A percentile compares a stretch with the other conserved stretches of the same genome.
phyloP scores from a whole-genome alignment of 2,797 vertebrate species.

The Micromesistius poutassou region DNA sequence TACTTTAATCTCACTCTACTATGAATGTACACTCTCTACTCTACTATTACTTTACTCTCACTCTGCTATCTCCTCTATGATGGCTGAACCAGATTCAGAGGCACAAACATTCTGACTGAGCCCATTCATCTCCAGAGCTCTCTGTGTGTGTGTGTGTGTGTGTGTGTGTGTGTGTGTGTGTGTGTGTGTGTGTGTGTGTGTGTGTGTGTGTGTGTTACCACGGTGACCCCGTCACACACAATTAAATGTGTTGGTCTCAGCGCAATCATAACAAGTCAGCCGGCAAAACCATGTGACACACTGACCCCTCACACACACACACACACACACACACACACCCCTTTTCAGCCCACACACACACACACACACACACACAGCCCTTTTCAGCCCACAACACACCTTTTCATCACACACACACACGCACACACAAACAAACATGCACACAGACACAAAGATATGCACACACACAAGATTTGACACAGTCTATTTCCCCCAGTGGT shows the following conservation, averaged over 20 bases:
- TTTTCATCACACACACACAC: not conserved
- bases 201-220: slow-evolving; percentile 24
- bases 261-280: slow-evolving; percentile 69
- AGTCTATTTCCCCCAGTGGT: slow-evolving; percentile 1
- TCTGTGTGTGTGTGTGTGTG: not conserved
- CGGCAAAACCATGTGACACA: slow-evolving; percentile 58
- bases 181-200: slow-evolving; percentile 21
- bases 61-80: too few relatives aligned
- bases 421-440: too few relatives aligned
- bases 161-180: slow-evolving; percentile 11
- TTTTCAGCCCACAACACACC: too few relatives aligned
- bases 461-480: slow-evolving; percentile 18
- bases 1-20: too few relatives aligned
- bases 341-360: not conserved
- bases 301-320: slow-evolving; percentile 21
- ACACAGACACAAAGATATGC: slow-evolving; percentile 12
- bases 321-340: not conserved
- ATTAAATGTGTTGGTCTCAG: slow-evolving; percentile 74
- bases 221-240: slow-evolving; percentile 56
- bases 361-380: not conserved
- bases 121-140: not conserved
- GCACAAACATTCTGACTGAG: too few relatives aligned
- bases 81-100: too few relatives aligned
- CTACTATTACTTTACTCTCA: not conserved
- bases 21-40: too few relatives aligned